Evolutionary conservation across 2,113 vertebrate genomes (phyloP), one percentile per base, ranked within the genome.

Genomic region (Ceuthmochares aereus): DNA sequence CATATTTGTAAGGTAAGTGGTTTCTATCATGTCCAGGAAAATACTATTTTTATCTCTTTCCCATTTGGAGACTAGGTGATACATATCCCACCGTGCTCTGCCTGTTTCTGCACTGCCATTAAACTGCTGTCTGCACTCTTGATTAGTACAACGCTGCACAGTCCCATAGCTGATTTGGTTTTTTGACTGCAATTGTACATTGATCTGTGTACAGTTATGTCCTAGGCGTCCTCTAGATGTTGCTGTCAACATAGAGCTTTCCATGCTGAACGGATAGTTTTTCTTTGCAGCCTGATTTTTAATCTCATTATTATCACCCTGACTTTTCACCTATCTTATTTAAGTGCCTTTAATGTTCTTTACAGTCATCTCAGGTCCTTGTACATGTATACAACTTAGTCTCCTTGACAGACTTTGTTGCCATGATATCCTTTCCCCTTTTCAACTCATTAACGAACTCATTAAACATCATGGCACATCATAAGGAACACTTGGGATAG

Each of bases 361-460:
- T 55, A 26, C 29, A 42, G 36, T 72, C 29, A 40, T 69, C 32
- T 85, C 40, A 49, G 36, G 54, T 73, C 13, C 14, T 54, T 59
- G 26, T 69, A 59, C 22, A 51, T 3, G 8, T 73, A 23, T 49
- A 62, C 22, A 90, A 32, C 51, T 79, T n/a, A 32, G 45, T 42
- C 7, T 34, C 25, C 37, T 81, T 14, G 12, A 70, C 9, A 40
- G 54, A 67, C n/a, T 73, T 91, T 47, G 36, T 85, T 90, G 37
- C 49, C 51, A 22, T 85, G 60, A 62, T 62, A 60, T 85, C 21
- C n/a, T 92, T 94, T 87, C 58, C 72, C 82, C 40, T 91, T 93
- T 96, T 42, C 55, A 86, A 90, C 42, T 80, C 42, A 88, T 90
- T 95, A 95, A 86, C 51, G 43, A 86, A 95, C 85, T 93, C 82